Evolutionary conservation across 2,888 invertebrate genomes (phyloP).

Genomic region (Epinotia bilunana): DNA sequence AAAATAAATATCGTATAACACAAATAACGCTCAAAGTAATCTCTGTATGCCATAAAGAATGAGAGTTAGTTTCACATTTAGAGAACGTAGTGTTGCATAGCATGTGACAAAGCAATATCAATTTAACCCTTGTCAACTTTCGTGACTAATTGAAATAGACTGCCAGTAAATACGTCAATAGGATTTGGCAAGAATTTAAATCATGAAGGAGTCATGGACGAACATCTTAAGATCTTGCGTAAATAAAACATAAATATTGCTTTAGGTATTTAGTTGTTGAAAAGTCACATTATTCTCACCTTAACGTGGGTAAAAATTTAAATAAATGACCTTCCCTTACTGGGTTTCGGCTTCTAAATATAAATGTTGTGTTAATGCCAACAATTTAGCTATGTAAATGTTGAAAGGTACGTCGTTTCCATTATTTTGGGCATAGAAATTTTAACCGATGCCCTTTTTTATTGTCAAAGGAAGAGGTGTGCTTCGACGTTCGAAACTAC

Average conservation of each 20-base stretch:
- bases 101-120: neutral
- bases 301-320: neutral
- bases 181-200: slow-evolving; percentile 11
- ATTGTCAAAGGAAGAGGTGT: slow-evolving; percentile 21
- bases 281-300: neutral
- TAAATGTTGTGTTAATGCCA: neutral
- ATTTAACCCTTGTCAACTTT: slow-evolving; percentile 9
- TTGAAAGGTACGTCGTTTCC: neutral
- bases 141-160: slow-evolving; percentile 7
- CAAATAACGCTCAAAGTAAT: no score
- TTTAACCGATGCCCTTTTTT: neutral
- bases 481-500: neutral
- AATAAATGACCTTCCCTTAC: neutral
- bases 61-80: no score
- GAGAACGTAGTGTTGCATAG: no score
- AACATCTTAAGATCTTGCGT: neutral
- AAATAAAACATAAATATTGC: neutral
- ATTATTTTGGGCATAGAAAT: neutral
- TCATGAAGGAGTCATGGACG: neutral
- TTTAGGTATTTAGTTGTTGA: neutral
- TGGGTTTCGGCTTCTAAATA: neutral
- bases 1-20: no score
- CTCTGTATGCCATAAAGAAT: no score
- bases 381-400: neutral
- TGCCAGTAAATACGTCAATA: slow-evolving; percentile 10